phyloP scores from a whole-genome alignment of 2,888 invertebrate genomes.

The Tineola bisselliella region DNA sequence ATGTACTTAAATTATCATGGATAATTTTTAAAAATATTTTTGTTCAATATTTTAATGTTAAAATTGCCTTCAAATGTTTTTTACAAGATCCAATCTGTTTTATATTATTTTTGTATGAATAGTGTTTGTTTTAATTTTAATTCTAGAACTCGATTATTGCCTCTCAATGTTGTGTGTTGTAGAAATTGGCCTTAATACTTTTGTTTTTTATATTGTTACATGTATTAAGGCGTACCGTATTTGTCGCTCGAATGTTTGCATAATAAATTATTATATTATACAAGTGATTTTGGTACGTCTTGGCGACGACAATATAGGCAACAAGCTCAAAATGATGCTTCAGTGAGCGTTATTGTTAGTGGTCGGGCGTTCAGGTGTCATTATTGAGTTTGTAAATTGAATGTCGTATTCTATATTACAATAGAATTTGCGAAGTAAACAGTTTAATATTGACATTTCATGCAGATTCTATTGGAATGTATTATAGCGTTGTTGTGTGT shows the following conservation, averaged over 20 bases:
- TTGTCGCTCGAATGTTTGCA: too few relatives aligned
- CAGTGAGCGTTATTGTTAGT: too few relatives aligned
- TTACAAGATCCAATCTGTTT: too few relatives aligned
- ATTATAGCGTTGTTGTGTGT: neutral
- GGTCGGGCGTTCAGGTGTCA: neutral
- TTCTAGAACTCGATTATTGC: neutral
- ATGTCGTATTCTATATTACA: neutral
- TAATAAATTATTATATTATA: too few relatives aligned
- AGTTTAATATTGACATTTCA: neutral
- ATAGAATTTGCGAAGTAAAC: neutral
- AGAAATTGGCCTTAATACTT: conserved; percentile 33
- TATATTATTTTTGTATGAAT: too few relatives aligned
- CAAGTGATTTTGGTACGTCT: too few relatives aligned
- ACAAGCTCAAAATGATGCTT: too few relatives aligned
- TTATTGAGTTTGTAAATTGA: neutral
- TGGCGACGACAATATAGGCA: too few relatives aligned
- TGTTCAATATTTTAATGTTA: too few relatives aligned
- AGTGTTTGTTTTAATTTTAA: neutral
- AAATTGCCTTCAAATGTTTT: too few relatives aligned
- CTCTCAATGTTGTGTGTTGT: conserved; percentile 29
- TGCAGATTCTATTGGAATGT: conserved; percentile 16
- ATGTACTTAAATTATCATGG: too few relatives aligned
- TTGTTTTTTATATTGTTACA: neutral
- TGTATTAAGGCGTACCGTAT: neutral
- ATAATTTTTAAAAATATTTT: too few relatives aligned